These are phyloP conservation scores for Brachionus paranguensis DNA, from an alignment of 1,140 invertebrate genomes.

Conservation along the genomic window DNA sequence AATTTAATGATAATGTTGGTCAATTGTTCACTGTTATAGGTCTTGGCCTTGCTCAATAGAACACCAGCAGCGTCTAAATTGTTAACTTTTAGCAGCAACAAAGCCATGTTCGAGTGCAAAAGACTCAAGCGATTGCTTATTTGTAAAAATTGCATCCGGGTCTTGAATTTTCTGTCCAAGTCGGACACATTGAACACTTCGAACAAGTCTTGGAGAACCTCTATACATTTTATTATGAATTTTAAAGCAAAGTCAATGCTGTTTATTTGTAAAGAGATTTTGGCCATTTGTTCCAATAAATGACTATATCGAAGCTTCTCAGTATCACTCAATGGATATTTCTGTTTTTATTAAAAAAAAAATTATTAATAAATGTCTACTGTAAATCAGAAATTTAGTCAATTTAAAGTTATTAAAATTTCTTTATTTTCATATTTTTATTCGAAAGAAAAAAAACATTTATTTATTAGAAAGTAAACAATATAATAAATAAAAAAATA, in stretches of 20 bases:
- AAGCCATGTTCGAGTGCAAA: conserved; percentile 24
- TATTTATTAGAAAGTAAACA: too few species aligned
- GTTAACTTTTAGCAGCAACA: conserved; percentile 4
- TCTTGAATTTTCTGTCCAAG: conserved; percentile 21
- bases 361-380: too few species aligned
- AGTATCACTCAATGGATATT: conserved; percentile 3
- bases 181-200: neutral
- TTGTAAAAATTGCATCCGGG: neutral
- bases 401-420: too few species aligned
- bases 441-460: too few species aligned
- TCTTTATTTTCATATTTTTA: too few species aligned
- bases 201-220: conserved; percentile 18
- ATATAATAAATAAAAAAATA: too few species aligned
- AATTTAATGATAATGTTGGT: neutral
- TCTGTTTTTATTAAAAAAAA: neutral
- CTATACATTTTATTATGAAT: conserved; percentile 18
- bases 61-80: neutral
- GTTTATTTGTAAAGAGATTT: neutral
- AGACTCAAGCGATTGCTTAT: conserved; percentile 27
- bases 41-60: conserved; percentile 9
- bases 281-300: conserved; percentile 2
- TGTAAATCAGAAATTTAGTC: too few species aligned
- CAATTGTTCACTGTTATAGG: conserved; percentile 23
- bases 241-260: conserved; percentile 8
- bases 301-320: conserved; percentile 4